phyloP scores from a whole-genome alignment of 2,797 vertebrate species.

The Sebastes miniatus region DNA sequence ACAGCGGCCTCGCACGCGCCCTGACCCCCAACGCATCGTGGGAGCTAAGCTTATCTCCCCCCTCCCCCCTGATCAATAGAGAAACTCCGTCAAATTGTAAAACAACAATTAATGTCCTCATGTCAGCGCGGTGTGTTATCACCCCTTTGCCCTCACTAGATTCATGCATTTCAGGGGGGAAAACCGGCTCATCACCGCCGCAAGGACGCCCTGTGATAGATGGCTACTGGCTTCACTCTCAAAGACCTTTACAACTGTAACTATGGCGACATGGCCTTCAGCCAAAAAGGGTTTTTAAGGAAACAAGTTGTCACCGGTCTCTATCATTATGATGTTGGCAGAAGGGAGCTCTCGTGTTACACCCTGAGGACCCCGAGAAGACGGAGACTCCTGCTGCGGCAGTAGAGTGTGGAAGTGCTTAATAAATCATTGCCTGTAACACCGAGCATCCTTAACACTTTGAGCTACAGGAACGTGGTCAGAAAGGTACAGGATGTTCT shows the following conservation, averaged over 20 bases:
- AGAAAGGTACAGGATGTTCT: slow-evolving; percentile 20
- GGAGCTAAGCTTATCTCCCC: slow-evolving; percentile 55
- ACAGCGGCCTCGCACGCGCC: slow-evolving; percentile 65
- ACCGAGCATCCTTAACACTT: slow-evolving; percentile 41
- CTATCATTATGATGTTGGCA: not conserved
- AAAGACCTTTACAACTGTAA: slow-evolving; percentile 15
- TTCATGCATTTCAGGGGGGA: slow-evolving; percentile 36
- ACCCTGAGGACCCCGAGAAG: not conserved
- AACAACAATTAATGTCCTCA: slow-evolving; percentile 42
- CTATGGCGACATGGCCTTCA: not conserved
- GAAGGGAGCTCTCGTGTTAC: not conserved
- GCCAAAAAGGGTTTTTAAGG: slow-evolving; percentile 7
- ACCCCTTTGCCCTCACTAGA: slow-evolving; percentile 41
- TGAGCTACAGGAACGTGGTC: slow-evolving; percentile 16
- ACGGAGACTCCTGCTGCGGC: slow-evolving; percentile 1
- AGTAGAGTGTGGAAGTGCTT: slow-evolving; percentile 4
- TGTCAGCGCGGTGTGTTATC: slow-evolving; percentile 24
- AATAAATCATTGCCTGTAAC: slow-evolving; percentile 44
- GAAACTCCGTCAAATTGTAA: slow-evolving; percentile 72
- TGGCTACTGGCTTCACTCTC: slow-evolving; percentile 29
- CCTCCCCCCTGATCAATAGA: slow-evolving; percentile 42
- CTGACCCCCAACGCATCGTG: slow-evolving; percentile 70
- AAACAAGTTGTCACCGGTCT: slow-evolving; percentile 12
- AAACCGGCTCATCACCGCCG: slow-evolving; percentile 17
- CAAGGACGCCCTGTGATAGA: slow-evolving; percentile 30